A percentile compares a stretch with the other conserved stretches of the same genome.
phyloP scores from a whole-genome alignment of 1,140 invertebrate genomes.

The Anagrus nilaparvatae region DNA sequence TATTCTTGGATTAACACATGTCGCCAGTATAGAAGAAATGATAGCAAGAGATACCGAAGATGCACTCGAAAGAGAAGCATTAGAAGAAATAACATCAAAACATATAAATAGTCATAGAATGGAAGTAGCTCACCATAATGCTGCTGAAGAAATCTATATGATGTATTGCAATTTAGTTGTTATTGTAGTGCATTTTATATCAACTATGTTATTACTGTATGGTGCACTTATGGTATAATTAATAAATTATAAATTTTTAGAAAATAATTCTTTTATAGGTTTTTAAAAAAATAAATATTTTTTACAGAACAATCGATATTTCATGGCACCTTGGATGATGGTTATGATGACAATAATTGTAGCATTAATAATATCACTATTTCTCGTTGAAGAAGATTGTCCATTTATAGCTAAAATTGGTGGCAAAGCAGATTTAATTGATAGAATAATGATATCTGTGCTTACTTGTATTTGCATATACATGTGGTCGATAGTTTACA shows the following conservation, averaged over 20 bases:
- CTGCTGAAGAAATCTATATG: conserved; percentile 37
- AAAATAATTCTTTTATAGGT: neutral
- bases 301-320: conserved; percentile 37
- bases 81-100: conserved; percentile 37
- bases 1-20: conserved; percentile 37
- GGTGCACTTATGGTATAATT: conserved; percentile 38
- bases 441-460: conserved; percentile 27
- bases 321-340: conserved; percentile 42
- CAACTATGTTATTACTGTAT: conserved; percentile 38
- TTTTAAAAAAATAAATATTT: conserved; percentile 11
- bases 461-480: conserved; percentile 33
- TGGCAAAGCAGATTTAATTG: conserved; percentile 29
- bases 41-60: conserved; percentile 41
- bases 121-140: conserved; percentile 40
- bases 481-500: conserved; percentile 43
- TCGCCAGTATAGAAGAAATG: conserved; percentile 39
- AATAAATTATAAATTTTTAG: neutral
- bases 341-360: conserved; percentile 38
- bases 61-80: conserved; percentile 32
- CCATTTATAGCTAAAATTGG: conserved; percentile 31
- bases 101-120: conserved; percentile 39
- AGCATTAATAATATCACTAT: conserved; percentile 29
- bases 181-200: conserved; percentile 38
- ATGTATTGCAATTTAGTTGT: conserved; percentile 40
- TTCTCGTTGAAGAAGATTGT: conserved; percentile 34